Evolutionary conservation across 2,797 vertebrate species (phyloP).

Genomic region (Amazona ochrocephala): DNA sequence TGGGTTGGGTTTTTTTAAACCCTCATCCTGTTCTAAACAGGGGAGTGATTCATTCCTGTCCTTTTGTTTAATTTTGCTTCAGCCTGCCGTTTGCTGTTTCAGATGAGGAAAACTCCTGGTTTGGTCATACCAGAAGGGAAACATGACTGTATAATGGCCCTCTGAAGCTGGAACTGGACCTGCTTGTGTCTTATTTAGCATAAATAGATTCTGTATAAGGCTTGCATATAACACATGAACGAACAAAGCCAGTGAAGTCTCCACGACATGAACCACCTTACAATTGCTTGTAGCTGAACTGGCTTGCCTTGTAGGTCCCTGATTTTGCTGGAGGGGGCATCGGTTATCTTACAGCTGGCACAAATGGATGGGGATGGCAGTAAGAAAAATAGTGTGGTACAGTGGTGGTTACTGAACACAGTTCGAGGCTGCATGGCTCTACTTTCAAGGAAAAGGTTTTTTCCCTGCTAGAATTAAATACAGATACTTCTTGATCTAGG

Average conservation of each 20-base stretch:
- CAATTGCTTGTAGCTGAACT: not conserved
- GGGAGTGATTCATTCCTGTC: not conserved
- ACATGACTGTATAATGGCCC: not conserved
- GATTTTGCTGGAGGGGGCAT: not conserved
- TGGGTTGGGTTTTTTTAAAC: not conserved
- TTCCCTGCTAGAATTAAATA: not conserved
- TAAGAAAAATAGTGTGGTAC: not conserved
- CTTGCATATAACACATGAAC: not conserved
- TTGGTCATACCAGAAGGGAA: not conserved
- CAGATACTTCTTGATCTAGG: not conserved
- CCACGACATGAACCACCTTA: not conserved
- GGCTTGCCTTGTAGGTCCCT: not conserved
- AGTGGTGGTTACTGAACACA: not conserved
- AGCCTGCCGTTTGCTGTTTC: not conserved
- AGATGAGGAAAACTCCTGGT: not conserved
- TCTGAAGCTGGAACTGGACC: not conserved
- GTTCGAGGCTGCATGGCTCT: not conserved
- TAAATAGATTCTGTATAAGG: not conserved
- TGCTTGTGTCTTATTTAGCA: not conserved
- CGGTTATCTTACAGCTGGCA: not conserved
- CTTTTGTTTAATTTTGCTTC: conserved; percentile 8
- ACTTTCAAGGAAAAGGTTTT: not conserved
- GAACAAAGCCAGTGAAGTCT: not conserved
- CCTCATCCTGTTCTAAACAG: conserved; percentile 7
- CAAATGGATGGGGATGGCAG: not conserved